These are phyloP conservation scores for Apis mellifera DNA, from an alignment of 1,140 invertebrate genomes.

Conservation along the genomic window Amel_HAv3.1 CM009931.2:18709501-18710000, in stretches of 20 bases:
- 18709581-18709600: neutral
- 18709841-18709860: neutral
- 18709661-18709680: neutral
- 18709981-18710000: neutral
- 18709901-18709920: neutral
- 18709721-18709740: neutral
- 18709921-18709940: neutral
- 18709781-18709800: too few relatives aligned
- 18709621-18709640: neutral
- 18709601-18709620: neutral
- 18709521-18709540: constrained; percentile 32
- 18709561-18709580: constrained; percentile 19
- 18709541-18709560: constrained; percentile 4
- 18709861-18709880: neutral
- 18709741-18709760: neutral
- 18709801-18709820: too few relatives aligned
- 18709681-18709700: neutral
- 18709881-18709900: neutral
- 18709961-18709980: neutral
- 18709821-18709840: neutral
- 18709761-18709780: too few relatives aligned
- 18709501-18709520: too few relatives aligned
- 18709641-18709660: constrained; percentile 20
- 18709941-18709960: neutral
- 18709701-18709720: neutral